Percentiles rank a stretch among this genome's conserved stretches.
These are phyloP conservation scores for Stegodyphus dumicola DNA, from an alignment of 1,140 invertebrate genomes.

Conservation along the genomic window DNA sequence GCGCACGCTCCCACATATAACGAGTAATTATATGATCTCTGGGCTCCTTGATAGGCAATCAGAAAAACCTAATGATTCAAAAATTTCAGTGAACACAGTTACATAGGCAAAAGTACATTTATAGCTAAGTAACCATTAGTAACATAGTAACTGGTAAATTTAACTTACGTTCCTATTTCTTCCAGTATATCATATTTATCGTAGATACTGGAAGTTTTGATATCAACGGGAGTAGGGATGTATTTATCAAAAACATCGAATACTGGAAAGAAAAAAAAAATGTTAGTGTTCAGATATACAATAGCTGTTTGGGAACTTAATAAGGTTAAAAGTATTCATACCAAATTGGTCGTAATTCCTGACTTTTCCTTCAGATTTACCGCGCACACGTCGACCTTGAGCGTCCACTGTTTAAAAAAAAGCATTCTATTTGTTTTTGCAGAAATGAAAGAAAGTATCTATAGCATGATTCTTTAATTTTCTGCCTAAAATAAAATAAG, in stretches of 20 bases:
- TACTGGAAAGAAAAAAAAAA: constrained; percentile 72
- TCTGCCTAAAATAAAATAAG: too few relatives aligned
- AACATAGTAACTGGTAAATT: background rate
- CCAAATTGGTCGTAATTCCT: constrained; percentile 96
- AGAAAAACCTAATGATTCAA: background rate
- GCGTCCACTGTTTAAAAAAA: constrained; percentile 78
- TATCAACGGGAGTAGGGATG: constrained; percentile 95
- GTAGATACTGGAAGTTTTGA: constrained; percentile 93
- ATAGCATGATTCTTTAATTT: too few relatives aligned
- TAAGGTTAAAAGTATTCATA: constrained; percentile 6
- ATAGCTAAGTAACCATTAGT: background rate
- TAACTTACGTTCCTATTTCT: constrained; percentile 85
- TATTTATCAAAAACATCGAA: constrained; percentile 98
- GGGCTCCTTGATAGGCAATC: background rate
- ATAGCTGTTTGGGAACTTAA: background rate
- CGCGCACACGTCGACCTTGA: constrained; percentile 90
- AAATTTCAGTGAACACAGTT: background rate
- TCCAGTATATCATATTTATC: constrained; percentile 99
- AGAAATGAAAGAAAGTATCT: too few relatives aligned
- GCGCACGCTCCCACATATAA: too few relatives aligned
- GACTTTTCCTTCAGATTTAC: constrained; percentile 87
- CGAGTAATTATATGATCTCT: background rate
- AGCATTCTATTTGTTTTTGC: too few relatives aligned
- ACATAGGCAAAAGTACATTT: background rate
- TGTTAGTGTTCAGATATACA: background rate